phyloP scores from a whole-genome alignment of 1,140 invertebrate genomes.

The Drosophila serrata region DNA sequence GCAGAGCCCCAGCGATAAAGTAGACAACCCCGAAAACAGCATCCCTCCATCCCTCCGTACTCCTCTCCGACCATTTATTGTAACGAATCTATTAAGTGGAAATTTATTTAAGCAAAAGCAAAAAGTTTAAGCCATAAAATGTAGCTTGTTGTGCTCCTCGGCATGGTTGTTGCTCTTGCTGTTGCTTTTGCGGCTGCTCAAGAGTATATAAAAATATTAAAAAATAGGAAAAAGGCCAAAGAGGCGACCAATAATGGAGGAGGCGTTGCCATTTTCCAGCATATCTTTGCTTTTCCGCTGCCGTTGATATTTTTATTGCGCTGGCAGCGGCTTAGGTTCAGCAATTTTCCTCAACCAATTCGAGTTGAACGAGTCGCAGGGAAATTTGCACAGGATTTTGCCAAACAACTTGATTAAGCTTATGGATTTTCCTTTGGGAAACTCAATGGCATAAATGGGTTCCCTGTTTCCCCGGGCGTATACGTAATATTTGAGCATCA shows the following conservation, averaged over 20 bases:
- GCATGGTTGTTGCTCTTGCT: conserved; percentile 17
- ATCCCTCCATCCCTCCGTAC: neutral
- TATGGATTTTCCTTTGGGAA: conserved; percentile 24
- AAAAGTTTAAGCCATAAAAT: conserved; percentile 66
- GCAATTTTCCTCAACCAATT: conserved; percentile 38
- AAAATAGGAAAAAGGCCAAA: conserved; percentile 55
- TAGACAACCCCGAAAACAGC: conserved; percentile 59
- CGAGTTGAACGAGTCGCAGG: conserved; percentile 20
- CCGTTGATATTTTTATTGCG: conserved; percentile 80
- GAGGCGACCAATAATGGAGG: conserved; percentile 50
- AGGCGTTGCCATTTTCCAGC: conserved; percentile 24
- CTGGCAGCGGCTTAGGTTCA: conserved; percentile 56
- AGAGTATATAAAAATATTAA: conserved; percentile 78
- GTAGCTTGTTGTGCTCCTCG: conserved; percentile 38
- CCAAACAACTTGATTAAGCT: conserved; percentile 34
- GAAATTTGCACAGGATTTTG: conserved; percentile 57
- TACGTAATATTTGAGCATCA: conserved; percentile 45
- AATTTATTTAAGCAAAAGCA: conserved; percentile 76
- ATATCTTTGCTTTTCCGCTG: conserved; percentile 33
- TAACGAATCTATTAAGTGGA: conserved; percentile 83
- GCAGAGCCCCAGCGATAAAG: conserved; percentile 56
- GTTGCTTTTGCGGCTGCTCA: conserved; percentile 7
- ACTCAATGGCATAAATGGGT: conserved; percentile 22
- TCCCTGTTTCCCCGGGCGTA: conserved; percentile 28
- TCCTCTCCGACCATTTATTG: conserved; percentile 49